Base-by-base conservation (phyloP, 2,888 invertebrate genomes). In the Drosophila monieri region DNA sequence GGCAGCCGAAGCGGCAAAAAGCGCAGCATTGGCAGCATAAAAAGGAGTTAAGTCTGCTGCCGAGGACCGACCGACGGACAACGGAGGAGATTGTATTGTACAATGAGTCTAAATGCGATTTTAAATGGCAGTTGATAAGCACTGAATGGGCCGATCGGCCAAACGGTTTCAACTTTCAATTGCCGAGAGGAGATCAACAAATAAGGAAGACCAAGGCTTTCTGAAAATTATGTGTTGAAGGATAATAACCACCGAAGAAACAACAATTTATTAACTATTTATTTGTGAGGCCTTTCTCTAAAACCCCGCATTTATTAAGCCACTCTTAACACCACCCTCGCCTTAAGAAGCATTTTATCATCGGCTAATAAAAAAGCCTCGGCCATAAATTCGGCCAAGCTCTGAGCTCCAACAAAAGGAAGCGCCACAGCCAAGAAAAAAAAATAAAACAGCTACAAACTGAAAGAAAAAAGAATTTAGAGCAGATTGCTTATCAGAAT, bases 401-500 rank as follows among this genome's bases (percentile, higher is more conserved):
- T 43, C 67, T 56, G 61, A 62, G 60, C 49, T 67, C 51, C 44
- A 71, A 74, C 72, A 80, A 67, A 71, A 80, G 81, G 83, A 81
- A 78, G 79, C 83, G 65, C 48, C 62, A 77, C 18, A 23, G 21
- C 0, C 21, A 23, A 5, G 4, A 54, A 64, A 49, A 51, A 49
- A 60, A 52, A 51, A 60, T 37, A 39, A 51, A 35, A 57, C 37
- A 54, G 35, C 39, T 32, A 48, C 14, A 51, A 55, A 54, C 48
- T 54, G 51, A 14, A 35, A 44, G 35, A 44, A 62, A 64, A 64
- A 39, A 73, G 74, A 84, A 80, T 86, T 86, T 86, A 49, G 80
- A 80, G 80, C 86, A 80, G 86, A 80, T 85, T 65, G 66, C 58
- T 70, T 83, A 85, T 80, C 83, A 65, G 46, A 70, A 57, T 47